Evolutionary conservation across 2,888 invertebrate species (phyloP).

Genomic region (Lissonota sp.): DNA sequence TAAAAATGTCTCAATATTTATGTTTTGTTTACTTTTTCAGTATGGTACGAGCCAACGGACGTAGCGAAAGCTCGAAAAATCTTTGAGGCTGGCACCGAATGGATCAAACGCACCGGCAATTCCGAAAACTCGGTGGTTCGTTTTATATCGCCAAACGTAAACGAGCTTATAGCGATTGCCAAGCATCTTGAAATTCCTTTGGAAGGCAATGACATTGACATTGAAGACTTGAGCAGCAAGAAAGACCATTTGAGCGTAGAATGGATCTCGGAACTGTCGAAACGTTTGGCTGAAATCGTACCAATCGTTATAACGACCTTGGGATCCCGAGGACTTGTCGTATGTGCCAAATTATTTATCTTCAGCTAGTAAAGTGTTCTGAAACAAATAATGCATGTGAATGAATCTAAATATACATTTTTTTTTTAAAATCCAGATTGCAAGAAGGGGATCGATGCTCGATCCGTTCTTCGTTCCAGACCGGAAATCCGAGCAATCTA

Average conservation of each 20-base stretch:
- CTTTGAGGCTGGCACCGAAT: conserved; percentile 83
- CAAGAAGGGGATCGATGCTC: conserved; percentile 44
- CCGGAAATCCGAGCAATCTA: neutral
- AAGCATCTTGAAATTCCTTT: conserved; percentile 82
- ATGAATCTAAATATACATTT: conserved; percentile 16
- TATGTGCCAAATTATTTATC: conserved; percentile 61
- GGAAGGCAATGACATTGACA: conserved; percentile 42
- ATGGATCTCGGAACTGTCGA: conserved; percentile 68
- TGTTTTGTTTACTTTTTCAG: conserved; percentile 82
- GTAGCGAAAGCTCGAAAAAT: conserved; percentile 90
- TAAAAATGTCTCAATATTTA: too few species aligned
- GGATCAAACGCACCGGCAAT: conserved; percentile 67
- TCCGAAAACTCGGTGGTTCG: conserved; percentile 81
- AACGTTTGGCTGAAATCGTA: conserved; percentile 70
- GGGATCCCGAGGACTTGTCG: conserved; percentile 78
- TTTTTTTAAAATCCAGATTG: conserved; percentile 57
- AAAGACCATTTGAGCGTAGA: conserved; percentile 31
- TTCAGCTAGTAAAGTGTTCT: neutral
- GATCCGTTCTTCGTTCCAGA: conserved; percentile 46
- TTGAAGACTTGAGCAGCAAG: neutral
- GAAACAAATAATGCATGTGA: neutral
- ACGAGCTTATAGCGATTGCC: conserved; percentile 90
- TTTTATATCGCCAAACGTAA: conserved; percentile 92
- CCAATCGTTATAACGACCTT: conserved; percentile 79
- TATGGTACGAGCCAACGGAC: conserved; percentile 97